Evolutionary conservation across 2,113 vertebrate genomes (phyloP).

Genomic region (Acinonyx jubatus): DNA sequence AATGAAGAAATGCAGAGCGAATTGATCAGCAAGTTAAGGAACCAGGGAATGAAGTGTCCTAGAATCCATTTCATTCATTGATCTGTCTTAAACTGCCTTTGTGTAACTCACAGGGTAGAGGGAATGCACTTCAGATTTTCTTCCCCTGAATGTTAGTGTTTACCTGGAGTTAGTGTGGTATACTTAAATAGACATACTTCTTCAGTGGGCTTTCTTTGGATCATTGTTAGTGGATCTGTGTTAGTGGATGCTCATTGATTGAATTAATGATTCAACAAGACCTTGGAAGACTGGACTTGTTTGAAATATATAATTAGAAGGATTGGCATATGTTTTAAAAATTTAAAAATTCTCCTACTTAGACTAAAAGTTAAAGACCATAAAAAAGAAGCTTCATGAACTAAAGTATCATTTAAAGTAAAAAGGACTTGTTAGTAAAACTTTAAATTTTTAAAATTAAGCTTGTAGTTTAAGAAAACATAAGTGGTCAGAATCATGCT

Average conservation of each 20-base stretch:
- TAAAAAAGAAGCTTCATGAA: conserved; percentile 15
- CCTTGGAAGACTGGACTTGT: neutral
- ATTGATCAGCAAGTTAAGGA: conserved; percentile 59
- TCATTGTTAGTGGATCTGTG: neutral
- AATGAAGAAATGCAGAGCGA: conserved; percentile 48
- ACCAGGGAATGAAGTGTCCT: neutral
- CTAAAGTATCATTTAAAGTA: neutral
- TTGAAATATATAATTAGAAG: neutral
- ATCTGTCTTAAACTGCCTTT: neutral
- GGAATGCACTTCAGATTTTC: neutral
- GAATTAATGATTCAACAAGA: conserved; percentile 23
- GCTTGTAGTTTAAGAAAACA: conserved; percentile 37
- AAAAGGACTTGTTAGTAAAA: conserved; percentile 23
- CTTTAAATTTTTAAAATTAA: neutral
- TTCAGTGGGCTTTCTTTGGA: neutral
- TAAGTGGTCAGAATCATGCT: neutral
- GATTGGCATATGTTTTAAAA: neutral
- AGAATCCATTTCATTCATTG: conserved; percentile 28
- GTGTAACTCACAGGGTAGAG: neutral
- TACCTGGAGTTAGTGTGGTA: neutral
- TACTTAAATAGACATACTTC: neutral
- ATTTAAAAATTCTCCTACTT: neutral
- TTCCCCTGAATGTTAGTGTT: neutral
- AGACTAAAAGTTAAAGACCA: conserved; percentile 19
- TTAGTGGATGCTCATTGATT: neutral